Percentiles rank a stretch among this genome's conserved stretches.
Conservation (phyloP, 2,888 invertebrate species). For the Herminia tarsipennalis region DNA sequence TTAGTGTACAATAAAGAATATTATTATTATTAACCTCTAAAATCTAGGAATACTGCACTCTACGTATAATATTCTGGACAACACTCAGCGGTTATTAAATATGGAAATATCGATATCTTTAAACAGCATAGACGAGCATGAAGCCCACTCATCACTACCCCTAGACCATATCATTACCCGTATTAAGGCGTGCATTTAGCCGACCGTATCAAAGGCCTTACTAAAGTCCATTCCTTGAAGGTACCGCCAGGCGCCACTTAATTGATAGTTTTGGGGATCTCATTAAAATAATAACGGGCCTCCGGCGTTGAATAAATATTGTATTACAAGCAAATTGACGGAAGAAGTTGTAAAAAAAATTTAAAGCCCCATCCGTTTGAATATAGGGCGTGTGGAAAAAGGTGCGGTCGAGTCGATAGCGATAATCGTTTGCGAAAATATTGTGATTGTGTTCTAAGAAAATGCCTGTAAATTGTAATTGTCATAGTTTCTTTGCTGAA, state of each 20-base stretch:
- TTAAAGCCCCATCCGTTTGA: conserved; percentile 35
- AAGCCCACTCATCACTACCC: conserved; percentile 15
- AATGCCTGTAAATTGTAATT: no score
- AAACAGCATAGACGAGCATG: background rate
- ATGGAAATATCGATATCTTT: background rate
- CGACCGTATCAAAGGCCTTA: conserved; percentile 54
- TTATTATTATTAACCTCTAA: no score
- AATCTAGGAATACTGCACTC: no score
- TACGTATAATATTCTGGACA: no score
- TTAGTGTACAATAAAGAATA: no score
- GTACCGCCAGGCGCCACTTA: conserved; percentile 72
- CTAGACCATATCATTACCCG: conserved; percentile 47
- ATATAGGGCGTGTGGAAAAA: conserved; percentile 27
- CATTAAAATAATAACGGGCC: conserved; percentile 72
- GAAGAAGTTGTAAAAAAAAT: conserved; percentile 61
- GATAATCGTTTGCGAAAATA: conserved; percentile 2
- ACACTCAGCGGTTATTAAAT: no score
- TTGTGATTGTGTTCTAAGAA: no score
- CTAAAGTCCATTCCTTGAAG: conserved; percentile 53
- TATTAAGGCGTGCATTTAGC: conserved; percentile 35
- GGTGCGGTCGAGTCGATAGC: conserved; percentile 20
- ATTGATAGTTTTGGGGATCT: conserved; percentile 74
- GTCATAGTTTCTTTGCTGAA: no score
- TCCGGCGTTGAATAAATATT: conserved; percentile 76
- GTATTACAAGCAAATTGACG: conserved; percentile 79